phyloP scores from a whole-genome alignment of 2,113 vertebrate species.

The Gobio gobio region DNA sequence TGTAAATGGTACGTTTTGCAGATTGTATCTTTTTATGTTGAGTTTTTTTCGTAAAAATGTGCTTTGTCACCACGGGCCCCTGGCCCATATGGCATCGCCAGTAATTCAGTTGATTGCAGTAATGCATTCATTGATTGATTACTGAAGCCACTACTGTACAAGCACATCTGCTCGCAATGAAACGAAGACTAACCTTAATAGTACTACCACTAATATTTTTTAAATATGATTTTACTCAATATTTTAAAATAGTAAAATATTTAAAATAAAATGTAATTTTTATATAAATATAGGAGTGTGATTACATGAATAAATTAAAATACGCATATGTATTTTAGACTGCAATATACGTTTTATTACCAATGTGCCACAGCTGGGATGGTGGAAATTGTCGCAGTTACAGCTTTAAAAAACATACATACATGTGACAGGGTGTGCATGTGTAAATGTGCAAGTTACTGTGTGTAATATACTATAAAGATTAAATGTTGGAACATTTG shows the following conservation, averaged over 20 bases:
- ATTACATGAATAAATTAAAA: background rate
- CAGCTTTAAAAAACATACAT: background rate
- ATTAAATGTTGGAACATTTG: background rate
- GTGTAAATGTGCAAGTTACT: background rate
- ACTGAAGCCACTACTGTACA: slow-evolving; percentile 38
- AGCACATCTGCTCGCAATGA: slow-evolving; percentile 17
- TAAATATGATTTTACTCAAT: background rate
- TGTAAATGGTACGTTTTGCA: background rate
- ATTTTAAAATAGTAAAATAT: background rate
- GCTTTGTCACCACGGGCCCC: slow-evolving; percentile 37
- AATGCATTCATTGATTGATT: slow-evolving; percentile 40
- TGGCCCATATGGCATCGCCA: slow-evolving; percentile 34
- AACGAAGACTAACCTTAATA: background rate
- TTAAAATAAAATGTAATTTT: background rate
- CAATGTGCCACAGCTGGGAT: background rate
- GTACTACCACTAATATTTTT: background rate
- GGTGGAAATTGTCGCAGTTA: background rate
- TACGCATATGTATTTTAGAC: background rate
- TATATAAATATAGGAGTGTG: background rate
- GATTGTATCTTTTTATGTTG: background rate
- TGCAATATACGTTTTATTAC: background rate
- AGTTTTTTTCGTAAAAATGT: background rate
- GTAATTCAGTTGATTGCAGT: slow-evolving; percentile 34
- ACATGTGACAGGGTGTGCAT: background rate
- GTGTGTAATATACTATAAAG: background rate